These are phyloP conservation scores for Microplitis manilae DNA, from an alignment of 2,888 invertebrate genomes.

Conservation along the genomic window DNA sequence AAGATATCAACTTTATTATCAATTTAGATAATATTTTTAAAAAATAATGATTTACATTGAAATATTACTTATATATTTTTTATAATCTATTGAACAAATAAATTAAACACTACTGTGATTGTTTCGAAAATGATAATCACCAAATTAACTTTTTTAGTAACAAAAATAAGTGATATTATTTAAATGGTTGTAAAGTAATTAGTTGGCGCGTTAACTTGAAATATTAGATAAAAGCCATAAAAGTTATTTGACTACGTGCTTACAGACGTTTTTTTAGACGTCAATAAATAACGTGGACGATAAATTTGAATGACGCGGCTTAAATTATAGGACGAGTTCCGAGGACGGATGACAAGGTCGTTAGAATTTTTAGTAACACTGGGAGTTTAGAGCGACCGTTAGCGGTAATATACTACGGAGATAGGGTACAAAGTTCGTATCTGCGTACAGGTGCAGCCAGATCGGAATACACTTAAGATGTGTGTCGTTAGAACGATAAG, in stretches of 20 bases:
- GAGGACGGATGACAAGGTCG: neutral
- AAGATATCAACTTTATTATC: conserved; percentile 14
- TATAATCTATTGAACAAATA: too few species aligned
- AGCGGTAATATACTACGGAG: too few species aligned
- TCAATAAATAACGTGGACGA: neutral
- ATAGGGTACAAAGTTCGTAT: neutral
- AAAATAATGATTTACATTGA: neutral
- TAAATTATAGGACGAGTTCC: neutral
- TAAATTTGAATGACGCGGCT: neutral
- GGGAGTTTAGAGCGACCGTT: neutral
- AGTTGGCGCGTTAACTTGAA: neutral
- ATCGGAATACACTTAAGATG: conserved; percentile 46
- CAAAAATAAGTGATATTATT: neutral
- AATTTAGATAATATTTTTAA: neutral
- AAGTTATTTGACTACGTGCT: neutral
- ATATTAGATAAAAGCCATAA: neutral
- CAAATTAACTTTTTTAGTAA: neutral
- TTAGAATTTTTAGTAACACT: neutral
- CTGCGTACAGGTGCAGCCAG: neutral
- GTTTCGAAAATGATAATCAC: too few species aligned
- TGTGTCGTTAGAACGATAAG: conserved; percentile 60
- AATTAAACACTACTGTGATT: too few species aligned
- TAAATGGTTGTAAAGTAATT: neutral
- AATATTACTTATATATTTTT: neutral
- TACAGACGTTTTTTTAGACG: neutral